Evolutionary conservation across 1,140 invertebrate genomes (phyloP), one percentile per base, ranked within the genome.

Genomic region (Drosophila kepulauana): DNA sequence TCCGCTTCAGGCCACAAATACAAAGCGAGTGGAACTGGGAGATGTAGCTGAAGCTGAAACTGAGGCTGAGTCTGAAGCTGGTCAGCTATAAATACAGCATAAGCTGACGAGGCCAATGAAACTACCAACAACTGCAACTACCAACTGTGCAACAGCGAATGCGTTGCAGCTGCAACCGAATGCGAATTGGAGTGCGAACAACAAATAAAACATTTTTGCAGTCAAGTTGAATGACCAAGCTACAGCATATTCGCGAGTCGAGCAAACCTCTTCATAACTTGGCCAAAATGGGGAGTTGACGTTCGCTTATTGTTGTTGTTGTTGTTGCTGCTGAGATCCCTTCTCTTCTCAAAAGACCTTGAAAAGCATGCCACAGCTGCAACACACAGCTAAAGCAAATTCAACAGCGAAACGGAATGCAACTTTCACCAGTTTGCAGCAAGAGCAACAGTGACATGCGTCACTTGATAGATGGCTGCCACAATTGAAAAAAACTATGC

Each of bases 361-460:
- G 82, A 87, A 87, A 87, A 87, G 58, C 82, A 87, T 85, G 78
- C 71, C 57, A 46, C 28, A 25, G 52, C 45, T 49, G 52, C 41
- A 46, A 52, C 30, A 33, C 30, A 33, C 30, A 33, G 30, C 30
- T 8, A 33, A 38, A 38, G 63, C 59, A 54, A 78, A 54, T 72
- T 57, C 56, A 38, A 38, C 35, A 11, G 35, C 35, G 1, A 10
- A 38, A 10, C 35, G 35, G 56, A 45, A 59, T 67, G 41, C 81
- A 86, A 86, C 82, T 86, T 86, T 86, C 82, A 82, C 82, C 82
- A 87, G 52, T 66, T 86, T 82, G 38, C 45, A 10, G 41, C 20
- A 10, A 8, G n/a, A 25, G 35, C 35, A 15, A 15, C 15, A 25
- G n/a, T 49, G 56, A 48, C 54, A 57, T 43, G 35, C 54, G 68